Evolutionary conservation across 1,140 invertebrate species (phyloP).

Genomic region (Calephelis virginiensis): DNA sequence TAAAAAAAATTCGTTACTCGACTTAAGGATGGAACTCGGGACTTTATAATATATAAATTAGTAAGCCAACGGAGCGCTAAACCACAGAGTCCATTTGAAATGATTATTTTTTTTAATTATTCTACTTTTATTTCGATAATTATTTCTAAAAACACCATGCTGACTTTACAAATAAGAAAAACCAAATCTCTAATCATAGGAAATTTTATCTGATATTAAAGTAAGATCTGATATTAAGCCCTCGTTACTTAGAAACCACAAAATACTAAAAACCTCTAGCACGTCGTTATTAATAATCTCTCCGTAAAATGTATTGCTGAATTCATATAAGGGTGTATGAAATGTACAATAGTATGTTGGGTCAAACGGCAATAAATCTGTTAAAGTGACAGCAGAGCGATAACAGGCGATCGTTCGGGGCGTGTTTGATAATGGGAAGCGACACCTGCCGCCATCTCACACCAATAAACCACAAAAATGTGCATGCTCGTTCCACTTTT

Average conservation of each 20-base stretch:
- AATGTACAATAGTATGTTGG: conserved; percentile 36
- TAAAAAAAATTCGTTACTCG: no score
- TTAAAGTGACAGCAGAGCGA: conserved; percentile 46
- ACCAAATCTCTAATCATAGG: no score
- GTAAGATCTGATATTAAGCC: no score
- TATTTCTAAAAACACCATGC: no score
- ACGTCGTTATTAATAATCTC: conserved; percentile 8
- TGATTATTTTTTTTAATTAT: no score
- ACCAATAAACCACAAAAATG: conserved; percentile 36
- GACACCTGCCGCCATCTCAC: conserved; percentile 36
- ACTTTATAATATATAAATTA: no score
- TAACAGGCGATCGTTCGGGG: conserved; percentile 43
- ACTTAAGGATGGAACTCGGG: no score
- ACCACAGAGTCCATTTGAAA: no score
- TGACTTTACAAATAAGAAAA: no score
- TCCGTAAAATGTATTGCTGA: conserved; percentile 10
- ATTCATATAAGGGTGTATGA: conserved; percentile 22
- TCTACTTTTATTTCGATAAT: no score
- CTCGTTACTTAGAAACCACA: not conserved
- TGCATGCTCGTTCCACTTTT: conserved; percentile 28
- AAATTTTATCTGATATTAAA: no score
- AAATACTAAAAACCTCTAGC: not conserved
- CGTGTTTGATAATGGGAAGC: conserved; percentile 38
- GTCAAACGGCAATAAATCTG: conserved; percentile 51
- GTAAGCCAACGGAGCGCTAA: no score